These are phyloP conservation scores for Xanthostigma xanthostigma DNA, from an alignment of 2,888 invertebrate species.

Conservation along the genomic window DNA sequence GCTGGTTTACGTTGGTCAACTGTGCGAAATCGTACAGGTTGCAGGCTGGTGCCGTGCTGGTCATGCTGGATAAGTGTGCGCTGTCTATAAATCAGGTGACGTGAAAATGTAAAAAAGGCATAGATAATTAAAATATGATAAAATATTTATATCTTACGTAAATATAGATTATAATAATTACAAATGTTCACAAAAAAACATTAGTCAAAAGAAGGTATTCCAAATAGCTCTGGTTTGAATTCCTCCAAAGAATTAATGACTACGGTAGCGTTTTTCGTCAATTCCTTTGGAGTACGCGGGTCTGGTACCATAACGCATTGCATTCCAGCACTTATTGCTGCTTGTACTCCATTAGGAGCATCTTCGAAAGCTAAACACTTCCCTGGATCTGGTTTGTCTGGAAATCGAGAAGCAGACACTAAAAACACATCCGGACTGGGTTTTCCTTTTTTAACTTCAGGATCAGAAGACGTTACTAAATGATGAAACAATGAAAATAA, in stretches of 20 bases:
- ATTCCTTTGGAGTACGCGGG: conserved; percentile 33
- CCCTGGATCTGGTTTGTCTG: conserved; percentile 21
- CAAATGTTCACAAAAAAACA: too few species aligned
- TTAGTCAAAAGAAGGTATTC: background rate
- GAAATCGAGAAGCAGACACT: conserved; percentile 35
- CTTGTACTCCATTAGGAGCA: conserved; percentile 42
- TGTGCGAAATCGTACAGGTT: too few species aligned
- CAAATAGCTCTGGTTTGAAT: conserved; percentile 30
- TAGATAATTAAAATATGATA: too few species aligned
- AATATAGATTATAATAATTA: too few species aligned
- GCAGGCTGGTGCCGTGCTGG: too few species aligned
- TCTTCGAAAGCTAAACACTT: conserved; percentile 45
- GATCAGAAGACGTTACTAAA: conserved; percentile 39
- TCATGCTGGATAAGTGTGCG: too few species aligned
- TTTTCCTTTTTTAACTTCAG: conserved; percentile 43
- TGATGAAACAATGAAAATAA: conserved; percentile 31
- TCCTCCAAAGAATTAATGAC: conserved; percentile 24
- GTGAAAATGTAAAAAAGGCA: too few species aligned
- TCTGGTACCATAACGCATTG: conserved; percentile 36
- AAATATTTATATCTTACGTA: too few species aligned
- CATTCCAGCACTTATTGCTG: conserved; percentile 41
- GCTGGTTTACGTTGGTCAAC: too few species aligned
- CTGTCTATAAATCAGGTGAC: too few species aligned
- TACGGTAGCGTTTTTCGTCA: conserved; percentile 29
- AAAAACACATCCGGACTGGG: conserved; percentile 46